Base-by-base conservation (phyloP, 2,888 invertebrate genomes). In the Aspidiotus destructor region DNA sequence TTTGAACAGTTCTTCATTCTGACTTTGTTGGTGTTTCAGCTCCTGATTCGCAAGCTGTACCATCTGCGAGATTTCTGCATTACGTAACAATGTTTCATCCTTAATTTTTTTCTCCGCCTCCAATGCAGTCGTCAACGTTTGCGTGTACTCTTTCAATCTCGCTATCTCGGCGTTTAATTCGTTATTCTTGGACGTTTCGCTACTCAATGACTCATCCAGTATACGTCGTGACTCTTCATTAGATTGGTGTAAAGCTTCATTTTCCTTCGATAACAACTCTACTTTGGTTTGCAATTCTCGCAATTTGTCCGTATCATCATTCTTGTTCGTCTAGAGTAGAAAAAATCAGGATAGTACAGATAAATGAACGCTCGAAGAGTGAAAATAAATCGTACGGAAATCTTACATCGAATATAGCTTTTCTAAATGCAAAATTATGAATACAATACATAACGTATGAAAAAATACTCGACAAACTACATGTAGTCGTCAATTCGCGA, bases 21-120 rank as follows among this genome's bases (percentile, higher is more conserved):
- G 87, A 0, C 77, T 76, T 75, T 87, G 85, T 73, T 88, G 86
- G 72, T 85, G 82, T 17, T 87, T 81, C 75, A 86, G 83, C 73
- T 88, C 84, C 74, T 88, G 86, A 74, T 85, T 85, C 1, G 86
- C 83, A 75, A 89, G 81, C 76, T 90, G 89, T 74, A 88, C 83
- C 71, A 86, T 86, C 76, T 90, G 90, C 0, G 89, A 89, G 74
- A 90, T 85, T 78, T 89, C 87, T 2, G 90, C 90, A 76, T 89
- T 91, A 61, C 89, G 81, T 68, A 91, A 76, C 62, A 89, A 77
- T 0, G 86, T 86, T 3, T 85, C 84, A 75, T 89, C 86, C 75
- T 88, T 89, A 72, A 89, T 89, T 9, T 85, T 82, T 61, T 84
- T 84, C 73, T 89, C 89, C 72, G 64, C 63, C 57, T 54, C 69